A percentile compares a stretch with the other conserved stretches of the same genome.
Conservation (phyloP, 2,888 invertebrate genomes). For the Drosophila quinaria region DNA sequence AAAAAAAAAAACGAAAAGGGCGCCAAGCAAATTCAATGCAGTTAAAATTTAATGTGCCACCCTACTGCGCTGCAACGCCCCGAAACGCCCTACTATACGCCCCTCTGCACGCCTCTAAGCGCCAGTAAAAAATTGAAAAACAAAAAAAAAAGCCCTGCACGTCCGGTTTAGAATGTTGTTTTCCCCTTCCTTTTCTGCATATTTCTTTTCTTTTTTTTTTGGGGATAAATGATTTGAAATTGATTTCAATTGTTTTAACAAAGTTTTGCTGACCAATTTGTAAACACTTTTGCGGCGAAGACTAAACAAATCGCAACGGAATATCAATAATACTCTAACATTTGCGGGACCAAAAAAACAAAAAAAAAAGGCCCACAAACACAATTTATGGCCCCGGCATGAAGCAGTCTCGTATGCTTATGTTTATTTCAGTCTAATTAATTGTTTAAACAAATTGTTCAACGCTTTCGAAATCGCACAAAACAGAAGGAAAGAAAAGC, state of each 20-base stretch:
- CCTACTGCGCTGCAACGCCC: constrained; percentile 2
- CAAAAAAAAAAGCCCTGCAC: background rate
- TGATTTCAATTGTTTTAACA: constrained; percentile 57
- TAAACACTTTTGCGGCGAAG: constrained; percentile 67
- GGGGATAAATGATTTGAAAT: constrained; percentile 27
- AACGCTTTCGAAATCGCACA: constrained; percentile 12
- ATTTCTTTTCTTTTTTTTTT: background rate
- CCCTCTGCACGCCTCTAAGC: background rate
- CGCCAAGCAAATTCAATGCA: constrained; percentile 51
- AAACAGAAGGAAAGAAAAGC: background rate
- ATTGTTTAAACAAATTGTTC: constrained; percentile 72
- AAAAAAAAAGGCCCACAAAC: background rate
- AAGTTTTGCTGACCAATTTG: constrained; percentile 61
- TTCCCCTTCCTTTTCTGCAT: background rate
- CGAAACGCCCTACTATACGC: background rate
- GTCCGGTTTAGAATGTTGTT: constrained; percentile 22
- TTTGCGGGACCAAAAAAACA: constrained; percentile 13
- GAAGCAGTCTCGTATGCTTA: constrained; percentile 48
- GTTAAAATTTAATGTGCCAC: constrained; percentile 61
- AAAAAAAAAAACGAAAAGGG: background rate
- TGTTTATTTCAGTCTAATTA: constrained; percentile 73
- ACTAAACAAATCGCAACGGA: constrained; percentile 65
- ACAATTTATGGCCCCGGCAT: constrained; percentile 45
- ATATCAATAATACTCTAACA: constrained; percentile 19
- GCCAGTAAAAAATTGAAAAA: background rate